phyloP scores from a whole-genome alignment of 2,888 invertebrate species.

The Cinara cedri region DNA sequence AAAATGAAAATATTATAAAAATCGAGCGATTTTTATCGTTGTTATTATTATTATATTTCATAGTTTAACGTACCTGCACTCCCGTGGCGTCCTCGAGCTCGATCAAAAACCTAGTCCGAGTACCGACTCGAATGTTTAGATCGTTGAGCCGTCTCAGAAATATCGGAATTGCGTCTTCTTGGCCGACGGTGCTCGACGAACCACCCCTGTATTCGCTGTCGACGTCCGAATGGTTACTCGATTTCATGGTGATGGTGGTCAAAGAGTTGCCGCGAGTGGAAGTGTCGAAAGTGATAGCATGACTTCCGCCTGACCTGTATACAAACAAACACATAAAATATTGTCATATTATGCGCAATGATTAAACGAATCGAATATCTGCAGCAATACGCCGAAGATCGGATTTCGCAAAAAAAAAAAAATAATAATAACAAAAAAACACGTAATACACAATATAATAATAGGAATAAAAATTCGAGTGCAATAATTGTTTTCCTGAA shows the following conservation, averaged over 20 bases:
- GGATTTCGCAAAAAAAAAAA: too few species aligned
- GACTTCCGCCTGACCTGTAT: conserved; percentile 52
- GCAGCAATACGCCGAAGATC: too few species aligned
- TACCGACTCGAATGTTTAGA: conserved; percentile 87
- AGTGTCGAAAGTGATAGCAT: conserved; percentile 40
- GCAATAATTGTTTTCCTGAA: too few species aligned
- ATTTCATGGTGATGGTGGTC: conserved; percentile 36
- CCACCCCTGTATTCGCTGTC: conserved; percentile 19
- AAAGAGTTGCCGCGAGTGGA: conserved; percentile 20
- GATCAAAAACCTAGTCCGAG: conserved; percentile 81
- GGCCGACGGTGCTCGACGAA: conserved; percentile 36
- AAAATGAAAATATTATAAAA: too few species aligned
- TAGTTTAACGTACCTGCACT: conserved; percentile 74
- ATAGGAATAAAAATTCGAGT: too few species aligned
- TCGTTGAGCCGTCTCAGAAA: conserved; percentile 85
- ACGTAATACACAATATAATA: too few species aligned
- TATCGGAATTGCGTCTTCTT: conserved; percentile 69
- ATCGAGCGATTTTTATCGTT: too few species aligned
- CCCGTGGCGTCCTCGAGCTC: conserved; percentile 82
- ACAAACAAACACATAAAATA: too few species aligned
- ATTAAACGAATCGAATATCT: too few species aligned
- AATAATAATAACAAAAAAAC: too few species aligned
- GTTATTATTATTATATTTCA: too few species aligned
- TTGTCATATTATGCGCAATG: too few species aligned
- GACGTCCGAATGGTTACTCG: conserved; percentile 16